phyloP scores from a whole-genome alignment of 2,888 invertebrate species.

The Campoplex nolae region DNA sequence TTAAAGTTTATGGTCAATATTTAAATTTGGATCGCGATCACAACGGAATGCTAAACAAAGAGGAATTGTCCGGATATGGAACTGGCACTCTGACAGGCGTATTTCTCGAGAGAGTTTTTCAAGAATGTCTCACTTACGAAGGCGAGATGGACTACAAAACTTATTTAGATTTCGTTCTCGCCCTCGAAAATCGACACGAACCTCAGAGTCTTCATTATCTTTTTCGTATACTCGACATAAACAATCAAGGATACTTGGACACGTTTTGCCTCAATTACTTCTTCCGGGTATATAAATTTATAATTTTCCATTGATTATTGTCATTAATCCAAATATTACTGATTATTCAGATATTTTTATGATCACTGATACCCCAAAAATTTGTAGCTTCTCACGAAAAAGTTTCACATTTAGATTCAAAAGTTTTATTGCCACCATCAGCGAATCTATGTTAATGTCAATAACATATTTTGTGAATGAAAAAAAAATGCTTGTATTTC shows the following conservation, averaged over 20 bases:
- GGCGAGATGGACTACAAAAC: conserved; percentile 99
- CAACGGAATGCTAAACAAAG: conserved; percentile 97
- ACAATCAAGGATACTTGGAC: conserved; percentile 94
- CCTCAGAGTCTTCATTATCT: conserved; percentile 96
- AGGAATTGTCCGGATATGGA: conserved; percentile 95
- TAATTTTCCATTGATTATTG: too few relatives aligned
- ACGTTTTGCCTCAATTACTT: conserved; percentile 97
- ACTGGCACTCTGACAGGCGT: conserved; percentile 96
- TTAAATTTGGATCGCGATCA: conserved; percentile 97
- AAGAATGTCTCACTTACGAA: conserved; percentile 97
- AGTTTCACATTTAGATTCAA: too few relatives aligned
- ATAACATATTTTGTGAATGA: too few relatives aligned
- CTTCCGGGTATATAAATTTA: conserved; percentile 88
- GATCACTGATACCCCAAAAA: too few relatives aligned
- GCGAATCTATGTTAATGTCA: too few relatives aligned
- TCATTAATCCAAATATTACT: too few relatives aligned
- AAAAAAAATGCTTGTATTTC: too few relatives aligned
- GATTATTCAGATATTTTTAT: too few relatives aligned
- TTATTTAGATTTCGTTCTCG: conserved; percentile 96
- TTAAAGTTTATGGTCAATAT: conserved; percentile 97
- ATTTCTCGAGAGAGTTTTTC: conserved; percentile 96
- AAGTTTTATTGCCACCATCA: too few relatives aligned
- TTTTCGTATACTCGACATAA: conserved; percentile 95
- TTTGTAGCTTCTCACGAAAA: too few relatives aligned
- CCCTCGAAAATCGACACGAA: conserved; percentile 95